Percentiles rank a stretch among this genome's conserved stretches.
phyloP scores from a whole-genome alignment of 2,113 vertebrate genomes.

The Sialia sialis region DNA sequence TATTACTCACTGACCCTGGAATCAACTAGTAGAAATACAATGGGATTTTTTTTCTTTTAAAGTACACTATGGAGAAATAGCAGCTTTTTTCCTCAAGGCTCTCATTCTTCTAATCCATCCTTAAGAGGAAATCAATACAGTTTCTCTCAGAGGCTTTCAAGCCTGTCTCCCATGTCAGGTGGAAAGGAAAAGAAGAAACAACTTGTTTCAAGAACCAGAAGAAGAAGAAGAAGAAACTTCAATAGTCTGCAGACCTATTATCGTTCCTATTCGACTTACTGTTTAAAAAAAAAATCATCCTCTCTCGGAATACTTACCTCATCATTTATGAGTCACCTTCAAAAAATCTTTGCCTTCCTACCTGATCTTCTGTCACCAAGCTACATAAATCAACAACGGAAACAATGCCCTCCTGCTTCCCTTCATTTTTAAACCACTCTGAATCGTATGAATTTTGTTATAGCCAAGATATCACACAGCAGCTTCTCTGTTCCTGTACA shows the following conservation, averaged over 20 bases:
- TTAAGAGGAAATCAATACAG: slow-evolving; percentile 55
- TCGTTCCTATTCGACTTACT: neutral
- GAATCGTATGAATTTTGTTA: neutral
- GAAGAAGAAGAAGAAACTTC: neutral
- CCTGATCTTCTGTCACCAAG: neutral
- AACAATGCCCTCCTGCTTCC: neutral
- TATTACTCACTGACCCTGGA: neutral
- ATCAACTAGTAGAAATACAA: neutral
- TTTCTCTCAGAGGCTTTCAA: slow-evolving; percentile 37
- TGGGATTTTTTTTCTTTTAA: neutral
- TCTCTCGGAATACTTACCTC: neutral
- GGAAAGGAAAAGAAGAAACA: slow-evolving; percentile 33
- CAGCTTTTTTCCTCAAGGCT: slow-evolving; percentile 24
- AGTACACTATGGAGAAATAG: neutral
- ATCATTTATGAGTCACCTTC: slow-evolving; percentile 3
- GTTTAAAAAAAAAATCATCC: neutral
- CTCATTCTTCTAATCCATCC: slow-evolving; percentile 12
- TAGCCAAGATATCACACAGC: neutral
- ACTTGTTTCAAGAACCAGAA: slow-evolving; percentile 8
- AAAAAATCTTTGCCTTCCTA: neutral
- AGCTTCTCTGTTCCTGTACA: neutral
- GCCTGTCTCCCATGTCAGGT: slow-evolving; percentile 3
- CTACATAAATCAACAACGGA: neutral
- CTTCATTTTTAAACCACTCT: neutral
- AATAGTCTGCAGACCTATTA: neutral